Percentiles rank a stretch among this genome's conserved stretches.
Evolutionary conservation across 1,140 invertebrate genomes (phyloP).

Genomic region (Drosophila willistoni): DNA sequence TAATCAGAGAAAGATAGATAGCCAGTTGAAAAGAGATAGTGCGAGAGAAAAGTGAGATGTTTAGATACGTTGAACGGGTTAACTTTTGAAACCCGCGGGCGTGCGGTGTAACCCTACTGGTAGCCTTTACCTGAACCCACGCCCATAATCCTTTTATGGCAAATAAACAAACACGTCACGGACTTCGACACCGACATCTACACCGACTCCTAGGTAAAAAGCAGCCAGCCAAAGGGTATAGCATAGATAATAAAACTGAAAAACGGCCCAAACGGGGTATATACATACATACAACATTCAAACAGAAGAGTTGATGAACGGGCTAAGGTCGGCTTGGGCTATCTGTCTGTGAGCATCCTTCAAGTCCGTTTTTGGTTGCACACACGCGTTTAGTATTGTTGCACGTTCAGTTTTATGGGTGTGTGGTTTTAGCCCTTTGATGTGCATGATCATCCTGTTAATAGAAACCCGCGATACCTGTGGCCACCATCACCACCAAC

Average conservation of each 20-base stretch:
- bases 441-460: conserved; percentile 82
- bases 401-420: conserved; percentile 81
- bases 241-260: conserved; percentile 3
- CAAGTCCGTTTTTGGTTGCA: conserved; percentile 16
- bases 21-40: background rate
- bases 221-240: conserved; percentile 30
- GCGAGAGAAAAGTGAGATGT: background rate
- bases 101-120: conserved; percentile 53
- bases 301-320: conserved; percentile 65
- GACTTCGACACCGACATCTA: conserved; percentile 5
- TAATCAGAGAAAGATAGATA: background rate
- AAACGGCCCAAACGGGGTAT: conserved; percentile 44
- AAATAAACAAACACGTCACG: conserved; percentile 78
- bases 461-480: conserved; percentile 69
- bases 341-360: background rate
- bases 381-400: conserved; percentile 73
- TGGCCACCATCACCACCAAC: background rate
- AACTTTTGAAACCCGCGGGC: conserved; percentile 41
- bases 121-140: conserved; percentile 66
- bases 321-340: conserved; percentile 10
- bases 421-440: conserved; percentile 83
- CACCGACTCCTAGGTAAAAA: conserved; percentile 56
- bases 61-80: conserved; percentile 54
- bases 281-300: conserved; percentile 43
- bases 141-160: conserved; percentile 81